Percentiles rank a stretch among this genome's conserved stretches.
Conservation (phyloP, 2,797 vertebrate genomes). For the Chaetophractus vellerosus region DNA sequence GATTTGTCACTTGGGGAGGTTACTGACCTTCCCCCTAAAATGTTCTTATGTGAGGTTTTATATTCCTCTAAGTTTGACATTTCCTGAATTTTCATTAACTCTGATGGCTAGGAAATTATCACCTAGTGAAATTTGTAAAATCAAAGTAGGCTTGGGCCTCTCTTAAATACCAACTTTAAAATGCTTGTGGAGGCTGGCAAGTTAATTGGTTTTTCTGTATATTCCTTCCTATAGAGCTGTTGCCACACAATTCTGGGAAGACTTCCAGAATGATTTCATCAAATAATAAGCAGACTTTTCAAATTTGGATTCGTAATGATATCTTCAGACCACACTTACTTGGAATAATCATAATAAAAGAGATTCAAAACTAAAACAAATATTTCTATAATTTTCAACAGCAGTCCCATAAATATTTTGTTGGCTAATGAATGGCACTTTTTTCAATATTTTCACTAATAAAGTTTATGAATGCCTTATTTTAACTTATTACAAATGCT, state of each 20-base stretch:
- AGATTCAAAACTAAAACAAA: slow-evolving; percentile 50
- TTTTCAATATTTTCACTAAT: slow-evolving; percentile 57
- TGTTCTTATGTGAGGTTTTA: slow-evolving; percentile 64
- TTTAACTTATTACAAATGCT: slow-evolving; percentile 36
- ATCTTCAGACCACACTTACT: slow-evolving; percentile 18
- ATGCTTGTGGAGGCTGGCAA: slow-evolving; percentile 4
- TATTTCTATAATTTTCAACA: slow-evolving; percentile 56
- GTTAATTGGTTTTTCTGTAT: slow-evolving; percentile 34
- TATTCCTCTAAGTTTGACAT: slow-evolving; percentile 61
- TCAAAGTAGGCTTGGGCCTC: slow-evolving; percentile 45
- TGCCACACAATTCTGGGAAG: background rate
- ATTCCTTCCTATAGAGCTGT: background rate
- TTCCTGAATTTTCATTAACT: slow-evolving; percentile 67
- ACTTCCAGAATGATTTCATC: slow-evolving; percentile 54
- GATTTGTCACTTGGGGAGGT: slow-evolving; percentile 34
- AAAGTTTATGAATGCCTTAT: background rate
- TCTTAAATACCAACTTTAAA: slow-evolving; percentile 67
- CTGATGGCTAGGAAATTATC: slow-evolving; percentile 66
- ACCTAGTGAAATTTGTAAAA: slow-evolving; percentile 74
- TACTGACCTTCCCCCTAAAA: slow-evolving; percentile 26
- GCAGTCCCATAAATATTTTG: slow-evolving; percentile 20
- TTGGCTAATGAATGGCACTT: background rate
- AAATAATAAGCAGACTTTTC: slow-evolving; percentile 33
- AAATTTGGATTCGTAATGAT: background rate
- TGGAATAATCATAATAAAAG: background rate